These are phyloP conservation scores for Pterophyllum scalare DNA, from an alignment of 2,113 vertebrate species.

Conservation along the genomic window DNA sequence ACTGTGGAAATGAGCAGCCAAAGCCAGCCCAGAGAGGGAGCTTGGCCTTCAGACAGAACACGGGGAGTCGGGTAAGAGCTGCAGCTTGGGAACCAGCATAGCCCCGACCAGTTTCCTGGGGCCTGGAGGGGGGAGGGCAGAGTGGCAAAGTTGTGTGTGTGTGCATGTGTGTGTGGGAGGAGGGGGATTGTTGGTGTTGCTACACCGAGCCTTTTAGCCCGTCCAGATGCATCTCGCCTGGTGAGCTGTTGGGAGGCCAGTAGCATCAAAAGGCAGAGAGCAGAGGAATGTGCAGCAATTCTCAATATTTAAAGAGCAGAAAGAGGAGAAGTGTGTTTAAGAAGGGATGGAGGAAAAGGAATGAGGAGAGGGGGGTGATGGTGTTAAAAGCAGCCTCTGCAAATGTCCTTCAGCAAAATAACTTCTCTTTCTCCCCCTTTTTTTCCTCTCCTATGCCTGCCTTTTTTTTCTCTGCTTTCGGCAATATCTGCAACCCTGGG, in stretches of 20 bases:
- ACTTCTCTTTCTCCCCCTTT: conserved; percentile 40
- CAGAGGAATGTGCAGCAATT: conserved; percentile 57
- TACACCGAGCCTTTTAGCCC: conserved; percentile 27
- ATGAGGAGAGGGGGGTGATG: neutral
- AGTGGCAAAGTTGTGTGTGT: conserved; percentile 22
- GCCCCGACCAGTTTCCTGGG: conserved; percentile 44
- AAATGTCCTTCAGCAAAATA: conserved; percentile 75
- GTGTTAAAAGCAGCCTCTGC: conserved; percentile 71
- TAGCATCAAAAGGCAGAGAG: conserved; percentile 54
- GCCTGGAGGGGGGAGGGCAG: conserved; percentile 25
- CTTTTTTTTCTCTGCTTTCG: conserved; percentile 21
- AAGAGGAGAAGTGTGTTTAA: conserved; percentile 64
- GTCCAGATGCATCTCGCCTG: conserved; percentile 19
- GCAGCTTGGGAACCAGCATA: conserved; percentile 47
- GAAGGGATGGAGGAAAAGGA: conserved; percentile 18
- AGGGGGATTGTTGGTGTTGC: conserved; percentile 31
- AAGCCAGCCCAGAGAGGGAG: conserved; percentile 63
- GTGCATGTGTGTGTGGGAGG: neutral
- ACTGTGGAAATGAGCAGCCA: conserved; percentile 65
- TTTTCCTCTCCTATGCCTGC: neutral
- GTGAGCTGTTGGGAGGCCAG: conserved; percentile 52
- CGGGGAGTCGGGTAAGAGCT: conserved; percentile 37
- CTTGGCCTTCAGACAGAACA: conserved; percentile 56
- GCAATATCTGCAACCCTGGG: conserved; percentile 47
- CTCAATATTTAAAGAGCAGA: conserved; percentile 76